These are phyloP conservation scores for Halictus rubicundus DNA, from an alignment of 1,140 invertebrate genomes.

Conservation along the genomic window DNA sequence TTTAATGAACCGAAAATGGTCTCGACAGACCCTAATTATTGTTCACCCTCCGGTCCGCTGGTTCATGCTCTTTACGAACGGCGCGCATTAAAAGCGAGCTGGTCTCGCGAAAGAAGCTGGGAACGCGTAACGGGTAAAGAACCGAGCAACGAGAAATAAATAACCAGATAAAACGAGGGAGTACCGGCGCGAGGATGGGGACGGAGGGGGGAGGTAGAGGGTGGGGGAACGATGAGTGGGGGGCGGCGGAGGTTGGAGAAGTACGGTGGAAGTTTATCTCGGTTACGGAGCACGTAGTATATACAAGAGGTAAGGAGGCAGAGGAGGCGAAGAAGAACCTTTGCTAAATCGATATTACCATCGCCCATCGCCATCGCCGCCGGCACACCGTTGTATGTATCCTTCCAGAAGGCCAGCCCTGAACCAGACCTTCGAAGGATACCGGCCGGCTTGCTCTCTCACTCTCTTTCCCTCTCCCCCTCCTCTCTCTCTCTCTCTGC, in stretches of 20 bases:
- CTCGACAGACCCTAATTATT: constrained; percentile 11
- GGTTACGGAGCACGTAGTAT: constrained; percentile 55
- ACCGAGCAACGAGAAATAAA: constrained; percentile 45
- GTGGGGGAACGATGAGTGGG: constrained; percentile 16
- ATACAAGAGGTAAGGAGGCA: constrained; percentile 49
- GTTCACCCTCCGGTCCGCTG: background rate
- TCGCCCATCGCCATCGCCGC: constrained; percentile 58
- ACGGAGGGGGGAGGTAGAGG: background rate
- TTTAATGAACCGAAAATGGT: background rate
- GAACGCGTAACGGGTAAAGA: constrained; percentile 40
- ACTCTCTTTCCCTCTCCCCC: background rate
- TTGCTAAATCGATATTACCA: constrained; percentile 71
- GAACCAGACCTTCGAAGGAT: constrained; percentile 57
- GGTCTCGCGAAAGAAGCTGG: constrained; percentile 15
- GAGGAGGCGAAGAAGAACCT: constrained; percentile 46
- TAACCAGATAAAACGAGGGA: constrained; percentile 49
- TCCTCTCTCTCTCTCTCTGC: background rate
- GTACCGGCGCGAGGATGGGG: background rate
- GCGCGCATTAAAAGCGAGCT: background rate
- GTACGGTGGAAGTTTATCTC: constrained; percentile 61
- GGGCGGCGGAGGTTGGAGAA: constrained; percentile 15
- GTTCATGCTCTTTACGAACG: background rate
- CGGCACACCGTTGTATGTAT: constrained; percentile 49
- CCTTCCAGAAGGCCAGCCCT: constrained; percentile 41
- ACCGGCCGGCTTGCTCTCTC: background rate